These are phyloP conservation scores for Myotis myotis DNA, from an alignment of 2,797 vertebrate genomes.

Conservation along the genomic window DNA sequence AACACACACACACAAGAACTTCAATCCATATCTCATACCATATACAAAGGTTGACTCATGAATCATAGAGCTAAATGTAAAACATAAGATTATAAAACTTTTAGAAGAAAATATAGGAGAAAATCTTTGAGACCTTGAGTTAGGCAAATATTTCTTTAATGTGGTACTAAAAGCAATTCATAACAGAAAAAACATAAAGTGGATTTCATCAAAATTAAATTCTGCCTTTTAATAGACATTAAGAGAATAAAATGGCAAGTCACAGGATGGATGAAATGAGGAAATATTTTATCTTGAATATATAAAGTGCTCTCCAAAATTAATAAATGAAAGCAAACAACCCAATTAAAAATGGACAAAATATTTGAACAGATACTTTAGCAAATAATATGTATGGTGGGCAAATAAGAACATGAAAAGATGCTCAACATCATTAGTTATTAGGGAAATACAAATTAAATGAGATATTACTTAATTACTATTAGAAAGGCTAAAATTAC, in stretches of 20 bases:
- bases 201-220: neutral
- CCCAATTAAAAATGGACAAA: neutral
- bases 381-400: no score
- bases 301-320: neutral
- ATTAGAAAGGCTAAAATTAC: neutral
- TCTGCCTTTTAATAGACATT: neutral
- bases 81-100: neutral
- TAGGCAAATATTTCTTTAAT: no score
- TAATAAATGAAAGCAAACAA: neutral
- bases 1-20: neutral
- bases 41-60: neutral
- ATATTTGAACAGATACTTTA: no score
- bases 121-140: no score
- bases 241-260: neutral
- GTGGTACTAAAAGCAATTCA: no score
- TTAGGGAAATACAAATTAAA: no score
- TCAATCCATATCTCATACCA: neutral
- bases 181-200: no score
- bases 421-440: no score
- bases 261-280: neutral
- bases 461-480: neutral
- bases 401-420: no score
- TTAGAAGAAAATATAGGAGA: neutral
- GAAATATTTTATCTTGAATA: neutral
- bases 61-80: neutral